Evolutionary conservation across 2,797 vertebrate genomes (phyloP), one percentile per base, ranked within the genome.

Genomic region (Spinus pinus): DNA sequence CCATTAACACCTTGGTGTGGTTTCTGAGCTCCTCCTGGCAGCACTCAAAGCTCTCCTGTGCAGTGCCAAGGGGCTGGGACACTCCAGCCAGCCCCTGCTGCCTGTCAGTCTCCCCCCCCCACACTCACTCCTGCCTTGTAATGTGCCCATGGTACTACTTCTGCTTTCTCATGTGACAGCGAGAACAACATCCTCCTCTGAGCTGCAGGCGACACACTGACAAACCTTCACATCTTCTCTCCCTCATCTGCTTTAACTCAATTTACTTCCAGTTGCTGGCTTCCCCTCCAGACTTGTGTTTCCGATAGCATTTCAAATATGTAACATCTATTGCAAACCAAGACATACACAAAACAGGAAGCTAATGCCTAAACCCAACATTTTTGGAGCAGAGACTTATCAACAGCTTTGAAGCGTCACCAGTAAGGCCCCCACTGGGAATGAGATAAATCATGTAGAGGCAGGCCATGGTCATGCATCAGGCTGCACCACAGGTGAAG

Each of bases 171-270:
- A 54, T 2, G 1, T 14, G 44, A 57, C 50, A 53, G 39, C 1
- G 1, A 30, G 44, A 78, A 82, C 58, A 80, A 56, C 41, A 78
- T n/a, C 60, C 41, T 77, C 61, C 67, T 56, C 74, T 31, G 62
- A 0, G 14, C 81, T 89, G 64, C 64, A 35, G 53, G 62, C 6
- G 0, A 61, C 0, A 0, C 16, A 21, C 10, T 7, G 61, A 87
- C 75, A 91, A 87, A 89, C 75, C 69, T 91, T 78, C 71, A 35
- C 58, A 39, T 56, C 42, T 72, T 61, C 79, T 85, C 92, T 88
- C 69, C 72, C 72, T 77, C 73, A 58, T 56, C 69, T 37, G 51
- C 17, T 72, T 90, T 71, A 85, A 58, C 58, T 65, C 75, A 69
- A 54, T 72, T 86, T 81, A 69, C 47, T 78, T 69, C 65, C 61